Percentiles rank a stretch among this genome's conserved stretches.
phyloP scores from a whole-genome alignment of 2,888 invertebrate species.

The Phasia obesa region DNA sequence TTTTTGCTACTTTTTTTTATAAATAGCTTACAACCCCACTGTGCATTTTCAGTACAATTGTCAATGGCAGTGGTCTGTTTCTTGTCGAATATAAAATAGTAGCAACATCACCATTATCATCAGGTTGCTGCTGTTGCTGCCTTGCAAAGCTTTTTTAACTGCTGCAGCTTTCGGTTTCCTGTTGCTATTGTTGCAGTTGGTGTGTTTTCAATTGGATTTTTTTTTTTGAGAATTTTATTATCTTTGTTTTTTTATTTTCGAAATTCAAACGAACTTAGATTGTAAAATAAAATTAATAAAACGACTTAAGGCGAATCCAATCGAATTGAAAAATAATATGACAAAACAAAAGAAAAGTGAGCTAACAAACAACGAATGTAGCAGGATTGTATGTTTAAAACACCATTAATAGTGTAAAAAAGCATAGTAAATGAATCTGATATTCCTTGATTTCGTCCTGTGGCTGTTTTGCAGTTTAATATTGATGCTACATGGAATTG shows the following conservation, averaged over 20 bases:
- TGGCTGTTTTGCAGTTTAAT: conserved; percentile 43
- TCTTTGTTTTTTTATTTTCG: conserved; percentile 55
- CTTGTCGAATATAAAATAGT: conserved; percentile 24
- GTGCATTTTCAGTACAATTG: conserved; percentile 28
- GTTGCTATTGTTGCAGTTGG: conserved; percentile 34
- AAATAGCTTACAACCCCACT: not conserved
- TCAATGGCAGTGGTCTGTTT: conserved; percentile 6
- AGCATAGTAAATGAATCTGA: conserved; percentile 36
- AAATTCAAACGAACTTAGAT: conserved; percentile 73
- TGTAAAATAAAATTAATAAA: conserved; percentile 73
- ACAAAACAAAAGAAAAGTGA: conserved; percentile 37
- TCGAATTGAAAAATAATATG: conserved; percentile 67
- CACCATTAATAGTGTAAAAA: conserved; percentile 48
- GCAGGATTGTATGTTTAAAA: conserved; percentile 43
- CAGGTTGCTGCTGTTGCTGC: conserved; percentile 40
- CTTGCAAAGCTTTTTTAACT: not conserved
- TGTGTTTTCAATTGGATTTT: conserved; percentile 31
- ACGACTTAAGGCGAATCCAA: conserved; percentile 72
- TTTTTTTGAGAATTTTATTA: conserved; percentile 63
- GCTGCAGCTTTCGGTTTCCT: conserved; percentile 3
- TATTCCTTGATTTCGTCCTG: conserved; percentile 41
- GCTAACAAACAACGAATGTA: conserved; percentile 27
- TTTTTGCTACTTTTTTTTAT: not conserved
- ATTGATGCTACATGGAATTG: conserved; percentile 8
- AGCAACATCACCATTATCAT: conserved; percentile 42